Conservation (phyloP, 2,113 vertebrate genomes). For the Beaufortia kweichowensis region DNA sequence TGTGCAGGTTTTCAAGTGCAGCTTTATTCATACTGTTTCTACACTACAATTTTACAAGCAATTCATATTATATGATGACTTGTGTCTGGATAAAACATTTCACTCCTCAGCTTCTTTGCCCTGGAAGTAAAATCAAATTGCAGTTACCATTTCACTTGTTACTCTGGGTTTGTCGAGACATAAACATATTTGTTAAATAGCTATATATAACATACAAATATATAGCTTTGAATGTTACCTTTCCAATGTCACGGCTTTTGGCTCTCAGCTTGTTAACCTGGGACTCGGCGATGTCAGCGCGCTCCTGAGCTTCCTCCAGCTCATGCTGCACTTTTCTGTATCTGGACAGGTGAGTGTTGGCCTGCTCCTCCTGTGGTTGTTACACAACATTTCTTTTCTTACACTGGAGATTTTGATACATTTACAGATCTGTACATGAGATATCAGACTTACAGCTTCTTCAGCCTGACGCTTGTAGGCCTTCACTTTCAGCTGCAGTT, state of each 20-base stretch:
- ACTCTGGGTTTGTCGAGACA: too few species aligned
- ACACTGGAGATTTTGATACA: not conserved
- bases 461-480: conserved; percentile 76
- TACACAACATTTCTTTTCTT: not conserved
- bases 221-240: conserved; percentile 52
- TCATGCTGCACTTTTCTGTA: conserved; percentile 79
- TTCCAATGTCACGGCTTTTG: conserved; percentile 72
- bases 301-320: conserved; percentile 81
- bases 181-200: too few species aligned
- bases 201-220: not conserved
- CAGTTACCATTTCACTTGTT: too few species aligned
- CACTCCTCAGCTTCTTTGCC: conserved; percentile 43
- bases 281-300: conserved; percentile 80
- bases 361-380: conserved; percentile 66
- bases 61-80: conserved; percentile 44
- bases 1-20: too few species aligned
- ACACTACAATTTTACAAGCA: conserved; percentile 33
- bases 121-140: conserved; percentile 21
- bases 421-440: not conserved
- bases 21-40: too few species aligned
- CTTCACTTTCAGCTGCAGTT: conserved; percentile 79
- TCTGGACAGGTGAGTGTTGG: conserved; percentile 67
- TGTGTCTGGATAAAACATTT: not conserved
- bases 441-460: conserved; percentile 68
- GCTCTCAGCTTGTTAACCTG: conserved; percentile 79